These are phyloP conservation scores for Ancistrus triradiatus DNA, from an alignment of 2,113 vertebrate genomes.

Conservation along the genomic window DNA sequence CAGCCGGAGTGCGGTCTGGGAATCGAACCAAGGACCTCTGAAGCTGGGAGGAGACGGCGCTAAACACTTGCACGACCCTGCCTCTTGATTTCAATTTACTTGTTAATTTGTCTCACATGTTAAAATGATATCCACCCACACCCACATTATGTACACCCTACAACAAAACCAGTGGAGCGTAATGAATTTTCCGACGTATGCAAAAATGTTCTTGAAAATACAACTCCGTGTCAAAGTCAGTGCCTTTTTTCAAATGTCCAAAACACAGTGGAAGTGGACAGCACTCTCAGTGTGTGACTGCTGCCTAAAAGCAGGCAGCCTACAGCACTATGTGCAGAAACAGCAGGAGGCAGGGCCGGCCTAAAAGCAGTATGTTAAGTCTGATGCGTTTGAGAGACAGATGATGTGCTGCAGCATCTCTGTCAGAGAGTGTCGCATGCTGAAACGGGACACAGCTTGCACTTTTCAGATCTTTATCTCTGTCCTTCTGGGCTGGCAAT, in stretches of 20 bases:
- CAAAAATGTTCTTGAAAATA: neutral
- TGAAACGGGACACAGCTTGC: conserved; percentile 31
- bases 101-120: too few relatives aligned
- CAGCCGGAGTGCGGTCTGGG: too few relatives aligned
- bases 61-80: too few relatives aligned
- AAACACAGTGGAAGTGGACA: neutral
- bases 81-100: too few relatives aligned
- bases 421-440: conserved; percentile 22
- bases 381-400: neutral
- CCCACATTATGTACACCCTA: too few relatives aligned
- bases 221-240: neutral
- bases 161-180: too few relatives aligned
- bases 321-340: neutral
- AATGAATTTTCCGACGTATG: too few relatives aligned
- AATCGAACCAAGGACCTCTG: too few relatives aligned
- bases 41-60: too few relatives aligned
- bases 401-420: neutral
- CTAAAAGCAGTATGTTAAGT: neutral
- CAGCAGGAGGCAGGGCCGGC: neutral
- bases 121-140: too few relatives aligned
- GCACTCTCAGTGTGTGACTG: neutral
- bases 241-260: too few relatives aligned
- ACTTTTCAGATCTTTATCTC: conserved; percentile 29
- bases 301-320: neutral
- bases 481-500: conserved; percentile 10